Evolutionary conservation across 2,113 vertebrate species (phyloP), one percentile per base, ranked within the genome.

Genomic region (Nerophis ophidion): DNA sequence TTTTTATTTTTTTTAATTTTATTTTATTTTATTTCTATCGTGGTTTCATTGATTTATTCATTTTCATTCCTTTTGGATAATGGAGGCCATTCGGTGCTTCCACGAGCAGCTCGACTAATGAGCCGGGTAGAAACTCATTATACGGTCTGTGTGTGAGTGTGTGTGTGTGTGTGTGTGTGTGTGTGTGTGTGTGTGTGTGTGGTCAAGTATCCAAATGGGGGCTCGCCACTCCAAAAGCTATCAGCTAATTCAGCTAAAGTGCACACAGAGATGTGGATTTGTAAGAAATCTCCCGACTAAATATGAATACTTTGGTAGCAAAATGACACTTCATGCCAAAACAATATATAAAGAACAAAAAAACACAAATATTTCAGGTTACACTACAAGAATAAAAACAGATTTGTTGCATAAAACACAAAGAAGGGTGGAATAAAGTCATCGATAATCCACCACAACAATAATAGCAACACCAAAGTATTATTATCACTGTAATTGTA

Each of bases 71-170:
- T 33, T 51, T 51, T 51, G 48, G 17, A 50, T 19, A 6, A 33
- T 17, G 48, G 48, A 19, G 48, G 13, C 48, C 9, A 19, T 5
- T 9, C 1, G 10, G 7, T 17, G 11, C 48, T 49, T 50, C 10
- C 19, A 51, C 10, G 3, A 51, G 49, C 49, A 11, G 17, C 49
- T 51, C 19, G 2, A 0, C 10, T 51, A 51, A 51, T 51, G 49
- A 51, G 49, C 9, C 10, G 49, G 48, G 62, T 48, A 40, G 38
- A 40, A 62, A 65, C 68, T 80, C 80, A 84, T 84, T 82, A 80
- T 45, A 34, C 70, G n/a, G 8, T 9, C 7, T 61, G 38, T 71
- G 36, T 63, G 54, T 62, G 52, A 49, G 65, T 48, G 47, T 15
- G 34, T 16, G 19, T 19, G 45, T 8, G 15, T 40, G 38, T 40